Evolutionary conservation across 1,140 invertebrate species (phyloP), one percentile per base, ranked within the genome.

Genomic region (Aradophagus sp.): DNA sequence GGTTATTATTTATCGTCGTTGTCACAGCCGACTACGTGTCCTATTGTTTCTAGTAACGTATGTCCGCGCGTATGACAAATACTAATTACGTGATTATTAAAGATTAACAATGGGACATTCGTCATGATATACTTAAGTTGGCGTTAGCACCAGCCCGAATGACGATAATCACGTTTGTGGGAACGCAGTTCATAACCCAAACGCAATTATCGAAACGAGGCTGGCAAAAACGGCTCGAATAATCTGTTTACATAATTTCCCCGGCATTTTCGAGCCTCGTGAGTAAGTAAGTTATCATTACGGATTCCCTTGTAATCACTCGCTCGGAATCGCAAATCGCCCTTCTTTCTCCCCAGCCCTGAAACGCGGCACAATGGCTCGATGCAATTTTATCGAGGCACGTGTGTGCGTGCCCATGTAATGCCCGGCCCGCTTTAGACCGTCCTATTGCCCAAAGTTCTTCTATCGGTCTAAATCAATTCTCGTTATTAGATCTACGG

Each of bases 341-440:
- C 58, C 52, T 15, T 35, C 14, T 62, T 62, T 14, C 41, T 23
- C 55, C 52, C 67, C 53, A 56, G 31, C 13, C 27, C 35, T n/a
- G 14, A 50, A 41, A 41, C 16, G 50, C 45, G 26, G 3, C 19
- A 71, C 67, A 71, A 71, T 65, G 31, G 61, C 27, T 31, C 45
- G 15, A 45, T 66, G 47, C 53, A 59, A 65, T 71, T 71, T 65
- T 39, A 48, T 50, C 47, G 44, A 32, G 61, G 48, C 68, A 70
- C 42, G 59, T 47, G 61, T 48, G 55, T 45, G 53, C 45, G 39
- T 39, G 44, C 59, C 29, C 27, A 14, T 14, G 26, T 19, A 42
- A 45, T 61, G 41, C 15, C 39, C 58, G 32, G 11, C 20, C 47
- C 52, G 17, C 41, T 8, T 17, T 15, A 2, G 29, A 26, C 31